phyloP scores from a whole-genome alignment of 1,140 invertebrate genomes.

The Cotesia typhae region DNA sequence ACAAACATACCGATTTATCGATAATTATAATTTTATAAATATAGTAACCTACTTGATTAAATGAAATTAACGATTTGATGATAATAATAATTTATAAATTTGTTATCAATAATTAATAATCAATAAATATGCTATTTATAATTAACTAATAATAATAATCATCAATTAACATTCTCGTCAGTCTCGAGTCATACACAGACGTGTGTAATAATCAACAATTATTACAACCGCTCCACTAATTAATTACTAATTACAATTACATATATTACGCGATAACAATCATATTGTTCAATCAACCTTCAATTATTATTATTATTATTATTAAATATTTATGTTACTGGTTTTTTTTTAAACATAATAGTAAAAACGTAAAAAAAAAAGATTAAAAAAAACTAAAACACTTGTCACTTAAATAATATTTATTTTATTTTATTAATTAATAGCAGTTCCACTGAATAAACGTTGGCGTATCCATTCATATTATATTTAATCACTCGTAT shows the following conservation, averaged over 20 bases:
- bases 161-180: conserved; percentile 16
- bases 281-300: conserved; percentile 19
- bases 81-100: conserved; percentile 5
- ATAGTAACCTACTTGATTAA: conserved; percentile 9
- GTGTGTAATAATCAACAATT: conserved; percentile 9
- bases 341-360: conserved; percentile 3
- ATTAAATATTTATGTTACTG: too few relatives aligned
- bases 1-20: neutral
- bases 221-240: conserved; percentile 21
- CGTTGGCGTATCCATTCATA: neutral
- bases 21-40: neutral
- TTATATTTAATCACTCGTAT: too few relatives aligned
- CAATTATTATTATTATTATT: conserved; percentile 3
- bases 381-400: neutral
- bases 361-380: conserved; percentile 4
- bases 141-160: conserved; percentile 1
- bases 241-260: conserved; percentile 12
- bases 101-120: neutral
- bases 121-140: neutral
- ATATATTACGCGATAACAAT: conserved; percentile 18
- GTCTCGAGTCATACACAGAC: conserved; percentile 14
- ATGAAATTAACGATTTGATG: conserved; percentile 8
- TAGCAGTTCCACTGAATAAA: neutral
- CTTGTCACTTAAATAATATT: neutral
- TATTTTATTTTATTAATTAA: neutral